Evolutionary conservation across 2,797 vertebrate genomes (phyloP), one percentile per base, ranked within the genome.

Genomic region (Enteromius thamalakanensis): DNA sequence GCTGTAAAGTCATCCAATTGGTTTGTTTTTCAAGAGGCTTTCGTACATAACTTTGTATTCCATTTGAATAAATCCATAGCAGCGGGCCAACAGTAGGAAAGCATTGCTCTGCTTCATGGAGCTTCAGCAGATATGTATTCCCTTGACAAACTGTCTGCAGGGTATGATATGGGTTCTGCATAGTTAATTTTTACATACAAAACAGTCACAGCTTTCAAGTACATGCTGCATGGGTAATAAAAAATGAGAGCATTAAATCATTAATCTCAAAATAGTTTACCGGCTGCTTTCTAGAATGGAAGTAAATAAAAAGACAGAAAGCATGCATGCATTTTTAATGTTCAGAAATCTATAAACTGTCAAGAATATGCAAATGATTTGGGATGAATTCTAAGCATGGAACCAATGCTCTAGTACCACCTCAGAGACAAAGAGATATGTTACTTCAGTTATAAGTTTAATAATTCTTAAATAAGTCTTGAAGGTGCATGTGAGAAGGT

Each of bases 141-240:
- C 72, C 80, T 67, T 75, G 80, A 82, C 71, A 53, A 82, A 75
- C 71, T 76, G 60, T 68, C 71, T 74, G 80, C 58, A 64, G 69
- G 69, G 53, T 55, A 53, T 67, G 62, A 76, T 15, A 68, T 76
- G 62, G 67, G 47, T 76, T 68, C 49, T 58, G 81, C 72, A 68
- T 82, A 67, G 29, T 37, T 82, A 40, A 76, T 82, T 76, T 67
- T 23, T 42, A 75, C 81, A 82, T 26, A 76, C 49, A 76, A 68
- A 82, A 53, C 60, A 75, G 29, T n/a, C 29, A 75, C 60, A 67
- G 49, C 11, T 65, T 53, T 49, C 42, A 74, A 51, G n/a, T 26
- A 10, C 60, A 76, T 67, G 60, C 34, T 65, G 71, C 71, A 58
- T 15, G 40, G 17, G 62, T 68, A 76, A 58, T 67, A 49, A 82